Conservation (phyloP, 2,888 invertebrate genomes). For the Caenorhabditis wallacei region DNA sequence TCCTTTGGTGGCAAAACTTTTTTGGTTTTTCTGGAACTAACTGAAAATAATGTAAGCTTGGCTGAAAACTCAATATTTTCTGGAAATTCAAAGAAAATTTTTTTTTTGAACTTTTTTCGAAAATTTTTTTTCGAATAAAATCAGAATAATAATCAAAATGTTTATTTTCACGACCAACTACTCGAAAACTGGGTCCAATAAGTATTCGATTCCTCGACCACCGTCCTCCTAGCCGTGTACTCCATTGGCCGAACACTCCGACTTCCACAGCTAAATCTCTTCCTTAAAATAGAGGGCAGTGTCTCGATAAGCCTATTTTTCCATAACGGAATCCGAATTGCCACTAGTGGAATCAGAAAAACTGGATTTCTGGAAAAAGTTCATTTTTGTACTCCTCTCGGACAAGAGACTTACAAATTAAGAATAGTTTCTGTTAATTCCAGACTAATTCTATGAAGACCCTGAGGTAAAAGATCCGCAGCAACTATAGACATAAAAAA, state of each 20-base stretch:
- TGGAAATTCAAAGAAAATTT: no score
- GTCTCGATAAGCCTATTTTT: slow-evolving; percentile 18
- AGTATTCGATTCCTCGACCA: slow-evolving; percentile 25
- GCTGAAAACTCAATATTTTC: no score
- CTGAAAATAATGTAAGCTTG: no score
- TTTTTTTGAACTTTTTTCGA: no score
- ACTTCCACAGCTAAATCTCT: neutral
- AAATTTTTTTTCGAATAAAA: no score
- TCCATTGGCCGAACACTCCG: slow-evolving; percentile 32
- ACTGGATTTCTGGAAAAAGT: slow-evolving; percentile 31
- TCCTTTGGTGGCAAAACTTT: no score
- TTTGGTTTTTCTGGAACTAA: no score
- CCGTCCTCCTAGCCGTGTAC: slow-evolving; percentile 19
- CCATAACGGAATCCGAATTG: slow-evolving; percentile 18
- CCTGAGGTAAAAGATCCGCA: slow-evolving; percentile 1
- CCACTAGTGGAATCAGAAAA: slow-evolving; percentile 8
- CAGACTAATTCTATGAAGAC: slow-evolving; percentile 16
- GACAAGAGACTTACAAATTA: slow-evolving; percentile 16
- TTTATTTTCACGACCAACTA: slow-evolving; percentile 25
- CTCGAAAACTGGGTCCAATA: slow-evolving; percentile 43
- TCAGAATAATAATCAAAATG: no score
- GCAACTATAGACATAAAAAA: slow-evolving; percentile 10
- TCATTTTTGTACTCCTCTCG: neutral
- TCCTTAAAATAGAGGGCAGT: neutral
- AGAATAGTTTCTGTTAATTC: slow-evolving; percentile 27